These are phyloP conservation scores for Poecilia wingei DNA, from an alignment of 2,797 vertebrate genomes.

Conservation along the genomic window DNA sequence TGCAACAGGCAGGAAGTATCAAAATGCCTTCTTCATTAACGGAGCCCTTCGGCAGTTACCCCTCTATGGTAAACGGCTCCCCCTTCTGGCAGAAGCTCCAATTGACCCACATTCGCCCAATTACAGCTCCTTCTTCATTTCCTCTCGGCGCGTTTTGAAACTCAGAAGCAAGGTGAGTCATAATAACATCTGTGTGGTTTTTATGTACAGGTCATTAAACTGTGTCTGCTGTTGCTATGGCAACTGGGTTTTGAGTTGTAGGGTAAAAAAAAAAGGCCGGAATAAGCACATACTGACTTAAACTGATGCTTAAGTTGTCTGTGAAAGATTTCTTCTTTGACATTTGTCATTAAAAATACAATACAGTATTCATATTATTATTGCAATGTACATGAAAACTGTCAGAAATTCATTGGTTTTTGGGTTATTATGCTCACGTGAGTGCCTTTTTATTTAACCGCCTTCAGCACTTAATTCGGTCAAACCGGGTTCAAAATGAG, in stretches of 20 bases:
- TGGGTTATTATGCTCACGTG: not conserved
- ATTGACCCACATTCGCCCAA: not conserved
- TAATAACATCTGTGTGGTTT: not conserved
- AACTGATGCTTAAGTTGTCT: not conserved
- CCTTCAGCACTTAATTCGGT: not conserved
- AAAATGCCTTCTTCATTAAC: slow-evolving; percentile 1
- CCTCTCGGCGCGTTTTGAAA: slow-evolving; percentile 1
- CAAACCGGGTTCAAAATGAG: slow-evolving; percentile 1
- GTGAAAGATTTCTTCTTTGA: not conserved
- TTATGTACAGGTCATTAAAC: slow-evolving; percentile 26
- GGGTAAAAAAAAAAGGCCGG: not conserved
- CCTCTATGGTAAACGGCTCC: slow-evolving; percentile 56
- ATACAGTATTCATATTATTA: not conserved
- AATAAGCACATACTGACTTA: not conserved
- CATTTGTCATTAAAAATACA: not conserved
- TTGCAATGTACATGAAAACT: not conserved
- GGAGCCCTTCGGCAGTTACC: slow-evolving; percentile 30
- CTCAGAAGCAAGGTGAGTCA: slow-evolving; percentile 17
- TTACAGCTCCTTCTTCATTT: slow-evolving; percentile 2
- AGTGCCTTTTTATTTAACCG: not conserved
- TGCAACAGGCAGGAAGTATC: not conserved
- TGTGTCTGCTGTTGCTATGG: slow-evolving; percentile 47
- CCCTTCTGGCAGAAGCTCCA: slow-evolving; percentile 47
- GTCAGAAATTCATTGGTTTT: not conserved
- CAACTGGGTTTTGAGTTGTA: slow-evolving; percentile 20